phyloP scores from a whole-genome alignment of 2,113 vertebrate genomes.

The Lophius piscatorius region DNA sequence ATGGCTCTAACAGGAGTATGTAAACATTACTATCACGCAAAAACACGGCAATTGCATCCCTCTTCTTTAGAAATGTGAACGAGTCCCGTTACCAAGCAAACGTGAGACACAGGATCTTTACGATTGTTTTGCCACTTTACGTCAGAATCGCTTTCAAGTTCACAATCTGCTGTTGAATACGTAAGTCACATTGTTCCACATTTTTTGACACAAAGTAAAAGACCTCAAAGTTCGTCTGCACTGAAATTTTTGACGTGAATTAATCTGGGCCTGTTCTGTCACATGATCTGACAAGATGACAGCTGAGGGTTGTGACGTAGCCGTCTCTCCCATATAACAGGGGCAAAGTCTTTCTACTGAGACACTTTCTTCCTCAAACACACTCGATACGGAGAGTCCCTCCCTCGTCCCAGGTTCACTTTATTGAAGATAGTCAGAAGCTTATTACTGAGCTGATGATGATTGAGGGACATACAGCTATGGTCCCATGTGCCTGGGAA shows the following conservation, averaged over 20 bases:
- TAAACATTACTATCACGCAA: conserved; percentile 65
- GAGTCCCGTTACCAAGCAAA: conserved; percentile 32
- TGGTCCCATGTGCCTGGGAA: no score
- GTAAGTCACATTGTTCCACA: conserved; percentile 10
- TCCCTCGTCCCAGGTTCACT: no score
- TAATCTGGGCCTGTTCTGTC: conserved; percentile 36
- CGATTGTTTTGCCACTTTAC: conserved; percentile 57
- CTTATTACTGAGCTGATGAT: no score
- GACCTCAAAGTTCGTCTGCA: conserved; percentile 25
- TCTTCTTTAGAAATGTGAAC: conserved; percentile 41
- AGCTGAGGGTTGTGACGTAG: conserved; percentile 46
- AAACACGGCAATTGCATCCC: conserved; percentile 60
- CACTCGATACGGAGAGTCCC: no score
- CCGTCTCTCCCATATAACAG: conserved; percentile 38
- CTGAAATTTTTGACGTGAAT: conserved; percentile 34
- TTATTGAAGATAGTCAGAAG: no score
- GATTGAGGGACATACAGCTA: no score
- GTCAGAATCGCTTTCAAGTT: conserved; percentile 41
- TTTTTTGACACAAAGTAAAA: conserved; percentile 30
- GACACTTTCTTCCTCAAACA: conserved; percentile 16
- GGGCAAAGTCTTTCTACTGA: conserved; percentile 19
- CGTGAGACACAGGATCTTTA: conserved; percentile 46
- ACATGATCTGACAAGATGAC: conserved; percentile 38
- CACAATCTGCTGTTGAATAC: conserved; percentile 52
- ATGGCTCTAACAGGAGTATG: conserved; percentile 51